Evolutionary conservation across 2,113 vertebrate genomes (phyloP).

Genomic region (Eira barbara): DNA sequence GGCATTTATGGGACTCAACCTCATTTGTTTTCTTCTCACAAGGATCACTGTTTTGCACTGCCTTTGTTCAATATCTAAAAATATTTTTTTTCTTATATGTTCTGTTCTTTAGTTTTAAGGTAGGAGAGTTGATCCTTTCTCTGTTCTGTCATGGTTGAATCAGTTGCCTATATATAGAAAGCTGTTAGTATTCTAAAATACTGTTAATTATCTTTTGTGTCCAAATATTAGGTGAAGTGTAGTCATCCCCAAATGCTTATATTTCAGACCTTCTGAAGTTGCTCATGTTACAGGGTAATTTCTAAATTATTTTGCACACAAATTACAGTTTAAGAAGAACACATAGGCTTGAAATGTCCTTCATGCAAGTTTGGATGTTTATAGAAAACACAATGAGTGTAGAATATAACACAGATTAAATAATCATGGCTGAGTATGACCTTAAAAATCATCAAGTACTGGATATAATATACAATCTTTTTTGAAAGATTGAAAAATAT

Average conservation of each 20-base stretch:
- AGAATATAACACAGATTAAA: slow-evolving; percentile 30
- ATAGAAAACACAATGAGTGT: background rate
- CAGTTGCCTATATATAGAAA: background rate
- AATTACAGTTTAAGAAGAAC: background rate
- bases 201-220: background rate
- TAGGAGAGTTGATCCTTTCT: background rate
- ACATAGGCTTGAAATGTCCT: background rate
- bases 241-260: background rate
- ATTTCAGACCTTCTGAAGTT: slow-evolving; percentile 30
- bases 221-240: background rate
- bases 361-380: background rate
- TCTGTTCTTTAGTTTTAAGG: background rate
- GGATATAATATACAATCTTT: background rate
- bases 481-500: background rate
- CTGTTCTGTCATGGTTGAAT: background rate
- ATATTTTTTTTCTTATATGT: background rate
- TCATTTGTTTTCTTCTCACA: background rate
- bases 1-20: background rate
- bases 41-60: background rate
- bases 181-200: background rate
- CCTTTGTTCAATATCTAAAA: background rate
- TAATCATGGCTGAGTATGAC: background rate
- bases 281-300: background rate
- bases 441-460: background rate
- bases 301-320: background rate